Conservation (phyloP, 2,888 invertebrate genomes). For the Lithosia quadra region DNA sequence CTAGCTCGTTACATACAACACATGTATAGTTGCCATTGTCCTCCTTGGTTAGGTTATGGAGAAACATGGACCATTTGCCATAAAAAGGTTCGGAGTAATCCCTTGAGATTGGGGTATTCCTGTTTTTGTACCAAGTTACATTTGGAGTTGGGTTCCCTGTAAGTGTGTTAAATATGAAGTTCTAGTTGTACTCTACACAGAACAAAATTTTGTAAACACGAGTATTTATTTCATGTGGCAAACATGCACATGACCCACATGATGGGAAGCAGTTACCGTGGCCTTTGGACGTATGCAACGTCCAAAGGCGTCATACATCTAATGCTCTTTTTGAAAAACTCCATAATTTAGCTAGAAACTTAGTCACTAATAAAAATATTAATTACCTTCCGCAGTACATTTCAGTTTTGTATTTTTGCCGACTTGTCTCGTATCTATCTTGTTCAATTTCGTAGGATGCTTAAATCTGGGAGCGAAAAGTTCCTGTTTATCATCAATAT, state of each 20-base stretch:
- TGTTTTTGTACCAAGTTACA: constrained; percentile 95
- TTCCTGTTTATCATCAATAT: constrained; percentile 73
- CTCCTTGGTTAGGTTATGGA: constrained; percentile 93
- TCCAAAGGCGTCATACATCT: too few species aligned
- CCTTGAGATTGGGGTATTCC: constrained; percentile 87
- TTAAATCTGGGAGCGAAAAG: constrained; percentile 77
- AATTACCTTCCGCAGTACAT: constrained; percentile 89
- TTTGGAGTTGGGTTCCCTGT: constrained; percentile 92
- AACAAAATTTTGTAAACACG: constrained; percentile 36
- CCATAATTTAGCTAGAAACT: constrained; percentile 36
- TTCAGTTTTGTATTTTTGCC: constrained; percentile 91
- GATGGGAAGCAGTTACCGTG: too few species aligned
- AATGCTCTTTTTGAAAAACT: too few species aligned
- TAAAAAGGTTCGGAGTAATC: constrained; percentile 89
- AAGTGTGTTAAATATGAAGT: constrained; percentile 30
- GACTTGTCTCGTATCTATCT: constrained; percentile 90
- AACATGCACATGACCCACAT: too few species aligned
- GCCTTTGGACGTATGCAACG: too few species aligned
- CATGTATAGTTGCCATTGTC: constrained; percentile 97
- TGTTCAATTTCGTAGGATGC: constrained; percentile 74
- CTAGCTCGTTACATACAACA: constrained; percentile 92
- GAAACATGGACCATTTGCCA: constrained; percentile 90
- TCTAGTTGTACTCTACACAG: constrained; percentile 19
- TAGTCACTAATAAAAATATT: constrained; percentile 44
- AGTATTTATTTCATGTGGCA: too few species aligned